Conservation (phyloP, 2,797 vertebrate species). For the Denticeps clupeoides region DNA sequence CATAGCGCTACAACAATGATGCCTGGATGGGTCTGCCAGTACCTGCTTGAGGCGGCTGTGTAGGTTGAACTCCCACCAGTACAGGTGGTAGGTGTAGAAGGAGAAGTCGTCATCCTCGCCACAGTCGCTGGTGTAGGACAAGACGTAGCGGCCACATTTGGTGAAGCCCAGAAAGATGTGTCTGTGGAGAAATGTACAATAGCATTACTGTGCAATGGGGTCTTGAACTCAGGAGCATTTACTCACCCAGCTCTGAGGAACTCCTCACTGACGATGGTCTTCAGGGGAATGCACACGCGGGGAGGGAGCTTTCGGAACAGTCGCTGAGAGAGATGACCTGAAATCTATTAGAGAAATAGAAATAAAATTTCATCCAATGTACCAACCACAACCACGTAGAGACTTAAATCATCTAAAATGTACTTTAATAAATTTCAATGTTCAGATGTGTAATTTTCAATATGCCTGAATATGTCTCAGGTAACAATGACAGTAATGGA, state of each 20-base stretch:
- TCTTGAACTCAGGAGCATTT: not conserved
- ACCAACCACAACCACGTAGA: too few relatives aligned
- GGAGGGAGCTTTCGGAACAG: slow-evolving; percentile 84
- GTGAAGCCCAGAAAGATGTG: slow-evolving; percentile 93
- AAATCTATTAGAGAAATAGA: too few relatives aligned
- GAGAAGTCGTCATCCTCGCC: slow-evolving; percentile 82
- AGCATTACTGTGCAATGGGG: too few relatives aligned
- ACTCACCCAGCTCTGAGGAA: slow-evolving; percentile 78
- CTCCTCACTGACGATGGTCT: slow-evolving; percentile 87
- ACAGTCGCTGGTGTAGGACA: slow-evolving; percentile 87
- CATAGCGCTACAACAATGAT: too few relatives aligned
- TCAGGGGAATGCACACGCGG: slow-evolving; percentile 79
- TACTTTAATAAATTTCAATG: too few relatives aligned
- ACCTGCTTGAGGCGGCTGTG: slow-evolving; percentile 88
- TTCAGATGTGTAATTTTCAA: too few relatives aligned
- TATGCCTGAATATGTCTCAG: too few relatives aligned
- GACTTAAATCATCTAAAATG: too few relatives aligned
- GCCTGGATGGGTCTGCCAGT: slow-evolving; percentile 3
- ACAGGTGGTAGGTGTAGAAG: slow-evolving; percentile 88
- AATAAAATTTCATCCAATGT: too few relatives aligned
- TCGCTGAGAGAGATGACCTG: slow-evolving; percentile 79
- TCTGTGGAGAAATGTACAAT: slow-evolving; percentile 39
- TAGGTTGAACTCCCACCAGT: slow-evolving; percentile 97
- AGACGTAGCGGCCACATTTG: slow-evolving; percentile 85
- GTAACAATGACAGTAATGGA: too few relatives aligned